phyloP scores from a whole-genome alignment of 37 sponge, comb jelly and placozoan species.

The Corticium candelabrum region DNA sequence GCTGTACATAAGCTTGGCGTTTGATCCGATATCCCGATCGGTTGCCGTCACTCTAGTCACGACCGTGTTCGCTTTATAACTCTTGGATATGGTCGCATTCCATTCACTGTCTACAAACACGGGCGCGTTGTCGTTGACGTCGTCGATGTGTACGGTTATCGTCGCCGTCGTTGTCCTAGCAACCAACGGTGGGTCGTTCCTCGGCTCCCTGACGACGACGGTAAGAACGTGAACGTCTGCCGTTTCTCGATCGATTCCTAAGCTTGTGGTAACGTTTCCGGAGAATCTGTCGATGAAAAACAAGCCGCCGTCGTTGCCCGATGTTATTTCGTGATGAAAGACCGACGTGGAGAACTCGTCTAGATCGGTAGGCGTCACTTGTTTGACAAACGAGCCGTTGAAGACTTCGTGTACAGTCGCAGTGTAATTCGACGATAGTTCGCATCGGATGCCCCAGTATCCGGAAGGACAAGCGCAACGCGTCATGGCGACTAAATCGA shows the following conservation, averaged over 20 bases:
- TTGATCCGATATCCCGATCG: neutral
- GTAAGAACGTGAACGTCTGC: neutral
- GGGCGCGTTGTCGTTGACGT: slow-evolving; percentile 1
- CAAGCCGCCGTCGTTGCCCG: neutral
- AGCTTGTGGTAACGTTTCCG: neutral
- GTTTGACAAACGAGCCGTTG: neutral
- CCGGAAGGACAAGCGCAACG: neutral
- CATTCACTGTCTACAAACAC: neutral
- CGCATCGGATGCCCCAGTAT: neutral
- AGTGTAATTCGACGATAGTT: too few relatives aligned
- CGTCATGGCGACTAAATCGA: neutral
- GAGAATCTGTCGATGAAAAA: neutral
- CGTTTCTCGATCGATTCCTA: neutral
- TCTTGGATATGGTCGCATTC: neutral
- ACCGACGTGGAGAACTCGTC: neutral
- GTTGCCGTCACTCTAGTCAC: neutral
- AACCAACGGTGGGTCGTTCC: neutral
- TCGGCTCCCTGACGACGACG: neutral
- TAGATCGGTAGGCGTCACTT: neutral
- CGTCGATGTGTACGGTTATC: neutral
- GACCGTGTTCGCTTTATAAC: neutral
- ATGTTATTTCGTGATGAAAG: neutral
- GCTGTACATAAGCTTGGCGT: neutral
- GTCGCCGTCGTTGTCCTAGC: neutral
- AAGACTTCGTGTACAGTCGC: neutral